Conservation (phyloP, 2,797 vertebrate genomes). For the Paramormyrops hopkinsi region DNA sequence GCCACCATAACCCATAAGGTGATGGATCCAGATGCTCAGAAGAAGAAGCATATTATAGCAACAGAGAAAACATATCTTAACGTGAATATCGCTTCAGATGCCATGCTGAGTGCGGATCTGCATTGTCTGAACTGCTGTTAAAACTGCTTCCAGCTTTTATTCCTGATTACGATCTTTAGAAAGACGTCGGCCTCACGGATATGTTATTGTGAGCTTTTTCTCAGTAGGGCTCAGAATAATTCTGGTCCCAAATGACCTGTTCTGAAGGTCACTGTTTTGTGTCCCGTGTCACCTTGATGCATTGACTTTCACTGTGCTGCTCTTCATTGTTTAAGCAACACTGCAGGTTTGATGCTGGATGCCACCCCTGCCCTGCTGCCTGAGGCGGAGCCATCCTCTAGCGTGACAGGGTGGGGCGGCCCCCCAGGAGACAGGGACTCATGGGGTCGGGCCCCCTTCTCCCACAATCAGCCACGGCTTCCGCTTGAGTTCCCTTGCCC, state of each 20-base stretch:
- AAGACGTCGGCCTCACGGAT: background rate
- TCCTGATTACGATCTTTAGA: background rate
- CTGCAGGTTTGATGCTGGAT: background rate
- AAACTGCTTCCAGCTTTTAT: background rate
- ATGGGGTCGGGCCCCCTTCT: background rate
- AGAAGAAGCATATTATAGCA: slow-evolving; percentile 12
- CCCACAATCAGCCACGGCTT: background rate
- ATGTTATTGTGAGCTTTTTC: background rate
- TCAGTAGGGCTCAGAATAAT: background rate
- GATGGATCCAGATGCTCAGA: slow-evolving; percentile 7
- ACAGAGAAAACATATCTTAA: background rate
- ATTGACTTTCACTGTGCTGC: background rate
- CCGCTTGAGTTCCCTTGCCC: background rate
- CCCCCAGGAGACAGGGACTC: background rate
- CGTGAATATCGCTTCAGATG: background rate
- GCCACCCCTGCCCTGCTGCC: background rate
- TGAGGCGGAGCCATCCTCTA: background rate
- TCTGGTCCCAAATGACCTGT: background rate
- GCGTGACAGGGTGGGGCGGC: background rate
- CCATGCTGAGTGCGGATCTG: background rate
- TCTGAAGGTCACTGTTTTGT: background rate
- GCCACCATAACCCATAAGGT: background rate
- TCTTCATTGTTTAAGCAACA: background rate
- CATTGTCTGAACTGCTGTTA: background rate
- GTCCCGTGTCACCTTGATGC: background rate